Evolutionary conservation across 2,113 vertebrate genomes (phyloP).

Genomic region (Myotis yumanensis): DNA sequence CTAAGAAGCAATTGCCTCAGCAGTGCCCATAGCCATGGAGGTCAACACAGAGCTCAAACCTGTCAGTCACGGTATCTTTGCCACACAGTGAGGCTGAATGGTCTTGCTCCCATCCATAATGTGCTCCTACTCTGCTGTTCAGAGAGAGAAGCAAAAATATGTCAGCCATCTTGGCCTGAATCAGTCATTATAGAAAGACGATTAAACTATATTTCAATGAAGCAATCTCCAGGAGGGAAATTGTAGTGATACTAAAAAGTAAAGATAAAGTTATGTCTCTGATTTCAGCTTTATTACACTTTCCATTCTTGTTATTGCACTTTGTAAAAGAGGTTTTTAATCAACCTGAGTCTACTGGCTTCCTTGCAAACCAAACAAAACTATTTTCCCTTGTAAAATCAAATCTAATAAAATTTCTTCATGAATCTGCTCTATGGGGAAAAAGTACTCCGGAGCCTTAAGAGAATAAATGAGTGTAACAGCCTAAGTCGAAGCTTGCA

Average conservation of each 20-base stretch:
- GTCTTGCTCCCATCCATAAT: background rate
- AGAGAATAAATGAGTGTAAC: background rate
- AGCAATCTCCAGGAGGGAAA: conserved; percentile 58
- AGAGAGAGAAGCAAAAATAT: background rate
- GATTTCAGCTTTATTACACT: conserved; percentile 66
- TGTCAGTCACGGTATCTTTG: background rate
- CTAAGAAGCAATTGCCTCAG: background rate
- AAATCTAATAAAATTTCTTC: conserved; percentile 67
- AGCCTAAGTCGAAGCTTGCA: background rate
- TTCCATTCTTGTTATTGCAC: conserved; percentile 36
- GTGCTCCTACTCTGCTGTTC: background rate
- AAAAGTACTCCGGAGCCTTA: conserved; percentile 32
- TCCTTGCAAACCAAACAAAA: conserved; percentile 59
- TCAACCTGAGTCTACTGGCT: conserved; percentile 24
- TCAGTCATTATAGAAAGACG: conserved; percentile 14
- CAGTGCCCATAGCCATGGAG: background rate
- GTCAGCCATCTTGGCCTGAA: conserved; percentile 35
- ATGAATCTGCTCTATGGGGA: conserved; percentile 33
- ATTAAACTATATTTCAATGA: conserved; percentile 53
- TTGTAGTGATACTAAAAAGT: conserved; percentile 49
- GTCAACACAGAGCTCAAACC: background rate
- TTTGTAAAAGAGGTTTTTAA: conserved; percentile 43
- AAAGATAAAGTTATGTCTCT: conserved; percentile 53
- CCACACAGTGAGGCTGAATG: background rate
- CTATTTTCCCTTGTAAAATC: conserved; percentile 62